Conservation (phyloP, 2,113 vertebrate genomes). For the Anser brachyrhynchus region DNA sequence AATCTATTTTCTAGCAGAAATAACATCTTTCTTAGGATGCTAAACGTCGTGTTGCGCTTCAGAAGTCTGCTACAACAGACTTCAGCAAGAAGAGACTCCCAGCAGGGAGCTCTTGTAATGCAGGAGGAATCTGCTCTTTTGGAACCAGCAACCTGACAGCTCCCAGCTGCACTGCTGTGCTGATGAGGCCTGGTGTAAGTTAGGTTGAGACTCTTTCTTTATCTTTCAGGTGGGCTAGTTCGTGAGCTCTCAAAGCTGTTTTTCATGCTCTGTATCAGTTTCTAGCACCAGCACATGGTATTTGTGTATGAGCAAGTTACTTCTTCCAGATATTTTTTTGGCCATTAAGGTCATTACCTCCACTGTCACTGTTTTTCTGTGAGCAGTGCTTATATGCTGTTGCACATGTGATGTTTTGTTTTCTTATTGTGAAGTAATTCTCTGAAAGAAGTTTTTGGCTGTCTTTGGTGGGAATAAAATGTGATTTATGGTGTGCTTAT, state of each 20-base stretch:
- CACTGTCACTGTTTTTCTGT: background rate
- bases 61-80: background rate
- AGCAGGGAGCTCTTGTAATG: background rate
- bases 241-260: background rate
- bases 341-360: background rate
- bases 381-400: background rate
- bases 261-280: background rate
- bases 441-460: background rate
- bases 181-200: accelerated
- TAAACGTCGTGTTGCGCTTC: background rate
- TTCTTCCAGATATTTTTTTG: background rate
- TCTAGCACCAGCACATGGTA: background rate
- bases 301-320: background rate
- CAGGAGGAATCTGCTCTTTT: background rate
- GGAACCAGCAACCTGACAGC: background rate
- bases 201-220: background rate
- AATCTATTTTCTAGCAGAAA: background rate
- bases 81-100: background rate
- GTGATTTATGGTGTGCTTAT: background rate
- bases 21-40: background rate
- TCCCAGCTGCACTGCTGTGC: background rate
- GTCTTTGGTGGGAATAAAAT: background rate
- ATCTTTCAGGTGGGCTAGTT: background rate
- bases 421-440: background rate
- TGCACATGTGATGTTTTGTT: background rate